Conservation (phyloP, 2,113 vertebrate species). For the Channa maculata region DNA sequence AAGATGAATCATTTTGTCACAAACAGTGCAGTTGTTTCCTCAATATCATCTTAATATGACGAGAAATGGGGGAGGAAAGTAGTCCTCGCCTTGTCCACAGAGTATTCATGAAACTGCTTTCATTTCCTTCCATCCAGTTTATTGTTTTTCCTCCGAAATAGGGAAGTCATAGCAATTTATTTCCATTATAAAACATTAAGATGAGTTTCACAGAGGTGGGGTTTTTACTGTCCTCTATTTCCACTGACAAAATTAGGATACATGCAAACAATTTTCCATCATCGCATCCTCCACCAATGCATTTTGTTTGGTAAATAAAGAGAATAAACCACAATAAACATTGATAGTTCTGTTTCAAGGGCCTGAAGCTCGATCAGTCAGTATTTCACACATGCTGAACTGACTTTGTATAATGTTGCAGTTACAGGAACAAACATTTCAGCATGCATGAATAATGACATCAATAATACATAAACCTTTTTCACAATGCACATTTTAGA, state of each 20-base stretch:
- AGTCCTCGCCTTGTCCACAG: slow-evolving; percentile 11
- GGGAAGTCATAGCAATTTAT: slow-evolving; percentile 12
- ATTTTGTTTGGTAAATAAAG: not conserved
- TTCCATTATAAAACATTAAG: slow-evolving; percentile 43
- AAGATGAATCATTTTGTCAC: slow-evolving; percentile 31
- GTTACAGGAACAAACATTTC: not conserved
- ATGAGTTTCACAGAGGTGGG: not conserved
- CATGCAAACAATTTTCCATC: slow-evolving; percentile 16
- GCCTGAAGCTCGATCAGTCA: not conserved
- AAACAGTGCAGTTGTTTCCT: slow-evolving; percentile 28
- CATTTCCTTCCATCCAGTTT: slow-evolving; percentile 57
- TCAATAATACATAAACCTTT: slow-evolving; percentile 1
- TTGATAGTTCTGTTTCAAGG: not conserved
- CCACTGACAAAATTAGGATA: not conserved
- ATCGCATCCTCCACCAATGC: not conserved
- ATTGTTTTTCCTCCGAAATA: slow-evolving; percentile 35
- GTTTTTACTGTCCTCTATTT: slow-evolving; percentile 25
- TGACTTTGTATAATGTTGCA: not conserved
- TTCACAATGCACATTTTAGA: too few relatives aligned
- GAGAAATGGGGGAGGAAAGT: slow-evolving; percentile 38
- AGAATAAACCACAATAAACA: not conserved
- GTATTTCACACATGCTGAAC: not conserved
- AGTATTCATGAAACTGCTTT: slow-evolving; percentile 54
- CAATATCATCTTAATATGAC: slow-evolving; percentile 34
- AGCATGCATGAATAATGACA: slow-evolving; percentile 1